Evolutionary conservation across 2,113 vertebrate species (phyloP).

Genomic region (Entelurus aequoreus): DNA sequence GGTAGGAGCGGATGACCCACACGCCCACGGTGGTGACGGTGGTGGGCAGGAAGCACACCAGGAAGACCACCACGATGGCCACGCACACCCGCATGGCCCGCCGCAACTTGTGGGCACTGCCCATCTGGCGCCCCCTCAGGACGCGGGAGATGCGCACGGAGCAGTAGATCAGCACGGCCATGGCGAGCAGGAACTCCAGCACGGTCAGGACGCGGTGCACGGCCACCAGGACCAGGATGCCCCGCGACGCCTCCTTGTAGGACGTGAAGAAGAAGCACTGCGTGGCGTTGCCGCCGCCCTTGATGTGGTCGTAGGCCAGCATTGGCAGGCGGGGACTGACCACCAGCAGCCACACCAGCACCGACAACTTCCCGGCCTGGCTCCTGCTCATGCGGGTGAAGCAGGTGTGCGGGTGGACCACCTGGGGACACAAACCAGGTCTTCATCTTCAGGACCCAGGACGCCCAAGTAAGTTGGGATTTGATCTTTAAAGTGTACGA

Average conservation of each 20-base stretch:
- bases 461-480: too few species aligned
- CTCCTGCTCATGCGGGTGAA: constrained; percentile 51
- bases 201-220: constrained; percentile 58
- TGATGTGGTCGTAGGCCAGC: constrained; percentile 50
- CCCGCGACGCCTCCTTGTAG: constrained; percentile 31
- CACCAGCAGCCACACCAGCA: constrained; percentile 57
- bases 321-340: constrained; percentile 60
- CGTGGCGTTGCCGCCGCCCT: constrained; percentile 6
- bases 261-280: constrained; percentile 68
- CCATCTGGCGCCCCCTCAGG: constrained; percentile 41
- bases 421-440: constrained; percentile 17
- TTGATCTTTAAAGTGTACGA: too few species aligned
- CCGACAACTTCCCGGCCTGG: constrained; percentile 28
- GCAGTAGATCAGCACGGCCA: constrained; percentile 62
- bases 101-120: constrained; percentile 38
- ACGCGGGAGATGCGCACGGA: constrained; percentile 56
- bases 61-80: constrained; percentile 52
- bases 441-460: too few species aligned
- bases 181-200: constrained; percentile 48
- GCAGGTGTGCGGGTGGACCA: constrained; percentile 66
- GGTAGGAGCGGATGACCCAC: constrained; percentile 27
- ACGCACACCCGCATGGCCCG: constrained; percentile 59
- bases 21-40: constrained; percentile 53
- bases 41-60: constrained; percentile 68
- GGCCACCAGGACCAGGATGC: constrained; percentile 42